Base-by-base conservation (phyloP, 2,888 invertebrate genomes). In the Aromia moschata region DNA sequence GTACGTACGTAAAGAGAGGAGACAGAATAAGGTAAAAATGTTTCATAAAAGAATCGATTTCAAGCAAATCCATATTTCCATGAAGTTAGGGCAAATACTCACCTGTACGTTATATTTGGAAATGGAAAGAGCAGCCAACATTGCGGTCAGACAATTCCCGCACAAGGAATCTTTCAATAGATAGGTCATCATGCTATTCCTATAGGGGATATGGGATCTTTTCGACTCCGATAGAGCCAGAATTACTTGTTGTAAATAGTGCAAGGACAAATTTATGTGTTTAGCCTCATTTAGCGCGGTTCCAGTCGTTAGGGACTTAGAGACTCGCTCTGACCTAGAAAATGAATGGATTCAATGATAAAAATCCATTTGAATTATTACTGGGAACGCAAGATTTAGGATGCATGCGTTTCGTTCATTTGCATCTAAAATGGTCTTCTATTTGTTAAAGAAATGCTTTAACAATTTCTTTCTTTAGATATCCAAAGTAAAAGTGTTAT, bases 151-250 rank as follows among this genome's bases (percentile, higher is more conserved):
- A 56, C 84, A 84, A 73, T 85, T 84, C 40, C 85, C 84, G 18
- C 83, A 82, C 11, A 85, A 71, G 2, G 85, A 84, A 70, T 85
- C 85, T 37, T 82, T 77, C 17, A 85, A 73, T 55, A 85, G 77
- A 38, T 82, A 81, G 1, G 85, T 85, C 73, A 85, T 79, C 70
- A 83, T 75, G 18, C 84, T 85, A 75, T 85, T 85, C 67, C 85
- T 77, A 67, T 79, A 83, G 9, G 82, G 80, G 12, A 83, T 76
- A 61, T 83, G 83, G 4, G 60, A 53, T 45, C 79, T 72, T 58
- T 73, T 75, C 2, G 74, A 63, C 57, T 81, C 77, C 1, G 80
- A 79, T 40, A 83, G 64, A 1, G 82, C 80, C 14, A 79, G 69
- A 25, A 81, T 81, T 0, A 82, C 84, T 75, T 84, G 84, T 70